phyloP scores from a whole-genome alignment of 1,140 invertebrate species.

The Uloborus diversus region DNA sequence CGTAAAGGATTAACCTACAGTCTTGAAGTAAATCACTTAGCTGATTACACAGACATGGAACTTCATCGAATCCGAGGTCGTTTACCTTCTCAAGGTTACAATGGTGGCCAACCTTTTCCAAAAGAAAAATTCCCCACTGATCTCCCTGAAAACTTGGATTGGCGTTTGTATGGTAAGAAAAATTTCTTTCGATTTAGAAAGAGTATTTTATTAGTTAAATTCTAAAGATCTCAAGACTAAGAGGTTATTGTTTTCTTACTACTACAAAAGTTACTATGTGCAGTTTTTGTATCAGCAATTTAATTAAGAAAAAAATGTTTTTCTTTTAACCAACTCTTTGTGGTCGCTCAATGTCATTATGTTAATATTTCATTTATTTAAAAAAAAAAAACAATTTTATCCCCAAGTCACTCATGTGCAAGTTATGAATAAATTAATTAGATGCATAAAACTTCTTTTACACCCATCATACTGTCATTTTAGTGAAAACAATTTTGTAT shows the following conservation, averaged over 20 bases:
- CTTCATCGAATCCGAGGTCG: conserved; percentile 81
- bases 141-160: conserved; percentile 81
- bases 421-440: too few species aligned
- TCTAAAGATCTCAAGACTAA: background rate
- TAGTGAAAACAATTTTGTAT: too few species aligned
- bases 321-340: too few species aligned
- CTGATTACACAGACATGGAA: conserved; percentile 83
- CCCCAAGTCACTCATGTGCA: too few species aligned
- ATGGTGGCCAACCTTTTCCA: conserved; percentile 80
- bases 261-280: background rate
- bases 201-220: background rate
- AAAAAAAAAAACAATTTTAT: too few species aligned
- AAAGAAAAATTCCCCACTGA: conserved; percentile 60
- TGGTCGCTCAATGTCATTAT: too few species aligned
- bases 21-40: conserved; percentile 86
- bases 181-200: background rate
- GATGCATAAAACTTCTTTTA: too few species aligned
- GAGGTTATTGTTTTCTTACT: too few species aligned
- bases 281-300: background rate
- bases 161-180: conserved; percentile 79
- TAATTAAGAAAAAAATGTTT: too few species aligned
- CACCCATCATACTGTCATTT: too few species aligned
- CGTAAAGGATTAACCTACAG: conserved; percentile 78
- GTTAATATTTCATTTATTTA: too few species aligned
- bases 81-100: conserved; percentile 73